Evolutionary conservation across 2,888 invertebrate genomes (phyloP), one percentile per base, ranked within the genome.

Genomic region (Camponotus fellah): DNA sequence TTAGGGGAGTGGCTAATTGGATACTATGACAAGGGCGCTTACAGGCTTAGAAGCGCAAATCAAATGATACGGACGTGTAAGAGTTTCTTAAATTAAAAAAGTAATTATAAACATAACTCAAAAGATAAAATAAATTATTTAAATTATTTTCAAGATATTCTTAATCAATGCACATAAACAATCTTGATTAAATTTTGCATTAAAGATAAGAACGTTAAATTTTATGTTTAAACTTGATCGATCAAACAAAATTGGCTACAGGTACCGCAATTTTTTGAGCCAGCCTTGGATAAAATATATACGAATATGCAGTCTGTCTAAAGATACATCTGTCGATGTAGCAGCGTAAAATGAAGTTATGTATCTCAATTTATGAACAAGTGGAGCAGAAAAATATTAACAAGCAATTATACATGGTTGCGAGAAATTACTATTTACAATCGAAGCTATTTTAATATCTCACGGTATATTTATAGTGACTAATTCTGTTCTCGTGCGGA

Each of bases 381-480:
- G n/a, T 40, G 8, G 43, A 21, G 69, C 60, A 43, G 21, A 58
- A 68, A 79, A 12, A 46, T 14, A 37, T 10, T 58, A 34, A 79
- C 17, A 60, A 71, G 60, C 77, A 21, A 32, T 77, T 32, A 49
- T n/a, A 76, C 34, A 37, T 46, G 60, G n/a, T 17, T 43, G 43
- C 58, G 34, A 40, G 58, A 77, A 64, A 43, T 77, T 37, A 62
- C n/a, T 79, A 46, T 46, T 58, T 43, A 58, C 58, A 58, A 58
- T 46, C 43, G 4, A 9, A 79, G 21, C 56, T 46, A 34, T 58
- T 69, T 79, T 79, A 69, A 79, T 60, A 79, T 69, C 26, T 12
- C 8, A 43, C 43, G 21, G 10, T 58, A 14, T 32, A 79, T 79
- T 79, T 58, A 49, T 43, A 69, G 34, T 32, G 21, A 40, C 40